Evolutionary conservation across 2,888 invertebrate genomes (phyloP).

Genomic region (Cheilosia scutellata): DNA sequence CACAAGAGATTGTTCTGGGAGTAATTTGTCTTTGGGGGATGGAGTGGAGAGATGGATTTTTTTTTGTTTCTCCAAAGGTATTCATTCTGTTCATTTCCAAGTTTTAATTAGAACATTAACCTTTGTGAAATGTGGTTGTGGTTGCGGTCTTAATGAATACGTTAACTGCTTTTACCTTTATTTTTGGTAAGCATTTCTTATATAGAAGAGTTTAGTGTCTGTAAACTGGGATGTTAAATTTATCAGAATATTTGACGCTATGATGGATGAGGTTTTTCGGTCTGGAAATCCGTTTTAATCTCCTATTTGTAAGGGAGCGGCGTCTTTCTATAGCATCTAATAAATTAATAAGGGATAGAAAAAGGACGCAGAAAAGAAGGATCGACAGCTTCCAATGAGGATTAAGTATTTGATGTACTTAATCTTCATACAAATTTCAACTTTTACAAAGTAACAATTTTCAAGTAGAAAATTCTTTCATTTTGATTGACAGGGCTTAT

Average conservation of each 20-base stretch:
- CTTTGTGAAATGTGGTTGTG: conserved; percentile 36
- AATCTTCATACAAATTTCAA: not conserved
- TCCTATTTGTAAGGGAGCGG: conserved; percentile 1
- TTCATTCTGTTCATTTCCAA: conserved; percentile 26
- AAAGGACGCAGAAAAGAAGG: conserved; percentile 2
- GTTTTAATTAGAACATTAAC: conserved; percentile 60
- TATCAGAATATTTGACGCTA: conserved; percentile 50
- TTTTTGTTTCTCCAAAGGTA: not conserved
- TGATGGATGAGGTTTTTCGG: conserved; percentile 53
- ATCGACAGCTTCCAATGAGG: conserved; percentile 5
- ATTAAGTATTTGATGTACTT: conserved; percentile 20
- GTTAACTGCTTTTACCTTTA: conserved; percentile 15
- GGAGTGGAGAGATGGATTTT: not conserved
- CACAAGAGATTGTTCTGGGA: conserved; percentile 21
- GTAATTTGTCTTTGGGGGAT: conserved; percentile 55
- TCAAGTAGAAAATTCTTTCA: not conserved
- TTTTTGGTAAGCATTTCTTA: not conserved
- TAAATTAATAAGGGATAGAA: conserved; percentile 37
- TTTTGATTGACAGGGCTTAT: not conserved
- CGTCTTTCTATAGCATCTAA: conserved; percentile 20
- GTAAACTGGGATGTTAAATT: not conserved
- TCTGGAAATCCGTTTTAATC: not conserved
- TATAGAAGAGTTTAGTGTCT: not conserved
- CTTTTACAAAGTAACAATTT: not conserved
- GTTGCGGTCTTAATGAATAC: conserved; percentile 9